Percentiles rank a stretch among this genome's conserved stretches.
phyloP scores from a whole-genome alignment of 2,888 invertebrate species.

The Drosophila longiperda region DNA sequence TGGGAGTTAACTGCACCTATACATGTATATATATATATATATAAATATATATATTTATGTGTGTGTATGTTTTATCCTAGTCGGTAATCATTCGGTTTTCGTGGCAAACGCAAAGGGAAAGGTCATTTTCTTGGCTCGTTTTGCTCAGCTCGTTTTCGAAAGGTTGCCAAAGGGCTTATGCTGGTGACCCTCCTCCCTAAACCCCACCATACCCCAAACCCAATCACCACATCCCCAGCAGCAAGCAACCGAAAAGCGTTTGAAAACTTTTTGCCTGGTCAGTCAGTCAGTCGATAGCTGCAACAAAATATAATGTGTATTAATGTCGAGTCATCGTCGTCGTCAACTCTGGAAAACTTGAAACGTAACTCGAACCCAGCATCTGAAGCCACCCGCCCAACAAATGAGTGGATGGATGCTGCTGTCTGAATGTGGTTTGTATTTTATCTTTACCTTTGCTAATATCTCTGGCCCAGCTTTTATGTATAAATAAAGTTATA shows the following conservation, averaged over 20 bases:
- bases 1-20: conserved; percentile 5
- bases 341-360: conserved; percentile 51
- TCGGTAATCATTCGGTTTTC: conserved; percentile 69
- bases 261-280: conserved; percentile 70
- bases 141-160: conserved; percentile 65
- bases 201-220: neutral
- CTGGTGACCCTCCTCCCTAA: neutral
- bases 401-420: conserved; percentile 19
- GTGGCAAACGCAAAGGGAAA: conserved; percentile 74
- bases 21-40: neutral
- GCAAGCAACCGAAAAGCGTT: conserved; percentile 50
- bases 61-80: conserved; percentile 40
- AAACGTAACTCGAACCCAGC: conserved; percentile 41
- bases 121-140: conserved; percentile 76
- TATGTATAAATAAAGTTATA: conserved; percentile 26
- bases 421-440: conserved; percentile 53
- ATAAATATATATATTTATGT: conserved; percentile 10
- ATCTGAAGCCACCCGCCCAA: conserved; percentile 9
- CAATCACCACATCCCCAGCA: neutral
- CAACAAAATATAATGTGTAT: conserved; percentile 71
- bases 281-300: conserved; percentile 77
- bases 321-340: conserved; percentile 74
- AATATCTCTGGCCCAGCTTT: conserved; percentile 49
- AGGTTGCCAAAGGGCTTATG: conserved; percentile 77
- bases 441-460: conserved; percentile 66